Conservation (phyloP, 2,113 vertebrate species). For the Danionella cerebrum region DNA sequence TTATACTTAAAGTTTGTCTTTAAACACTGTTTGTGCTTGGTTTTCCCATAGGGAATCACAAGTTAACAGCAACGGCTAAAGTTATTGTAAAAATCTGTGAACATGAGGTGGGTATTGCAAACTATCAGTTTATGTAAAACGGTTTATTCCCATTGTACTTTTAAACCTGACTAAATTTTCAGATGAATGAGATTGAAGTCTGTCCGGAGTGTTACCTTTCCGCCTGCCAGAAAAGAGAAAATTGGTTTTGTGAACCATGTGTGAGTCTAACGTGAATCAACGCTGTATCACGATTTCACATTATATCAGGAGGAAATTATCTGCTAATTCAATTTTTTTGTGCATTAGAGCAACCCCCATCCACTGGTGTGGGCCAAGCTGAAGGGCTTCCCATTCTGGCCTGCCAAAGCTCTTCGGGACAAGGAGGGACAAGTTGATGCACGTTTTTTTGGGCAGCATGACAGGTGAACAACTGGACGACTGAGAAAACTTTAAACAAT, state of each 20-base stretch:
- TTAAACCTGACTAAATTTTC: conserved; percentile 34
- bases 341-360: conserved; percentile 91
- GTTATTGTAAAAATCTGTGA: conserved; percentile 99
- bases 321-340: not conserved
- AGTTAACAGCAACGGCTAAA: conserved; percentile 96
- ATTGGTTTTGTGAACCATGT: conserved; percentile 99
- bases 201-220: conserved; percentile 98
- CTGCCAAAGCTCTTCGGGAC: conserved; percentile 94
- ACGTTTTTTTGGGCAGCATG: conserved; percentile 96
- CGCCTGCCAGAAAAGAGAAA: conserved; percentile 97
- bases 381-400: conserved; percentile 99
- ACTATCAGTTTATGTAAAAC: not conserved
- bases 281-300: too few species aligned
- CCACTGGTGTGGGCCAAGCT: conserved; percentile 98
- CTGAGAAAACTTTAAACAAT: not conserved
- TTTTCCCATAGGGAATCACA: conserved; percentile 86
- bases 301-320: not conserved
- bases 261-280: too few species aligned
- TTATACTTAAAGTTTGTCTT: not conserved
- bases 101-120: conserved; percentile 77
- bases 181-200: conserved; percentile 99
- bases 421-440: conserved; percentile 97
- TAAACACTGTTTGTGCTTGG: not conserved
- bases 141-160: not conserved
- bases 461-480: conserved; percentile 72